Evolutionary conservation across 2,797 vertebrate species (phyloP).

Genomic region (Denticeps clupeoides): DNA sequence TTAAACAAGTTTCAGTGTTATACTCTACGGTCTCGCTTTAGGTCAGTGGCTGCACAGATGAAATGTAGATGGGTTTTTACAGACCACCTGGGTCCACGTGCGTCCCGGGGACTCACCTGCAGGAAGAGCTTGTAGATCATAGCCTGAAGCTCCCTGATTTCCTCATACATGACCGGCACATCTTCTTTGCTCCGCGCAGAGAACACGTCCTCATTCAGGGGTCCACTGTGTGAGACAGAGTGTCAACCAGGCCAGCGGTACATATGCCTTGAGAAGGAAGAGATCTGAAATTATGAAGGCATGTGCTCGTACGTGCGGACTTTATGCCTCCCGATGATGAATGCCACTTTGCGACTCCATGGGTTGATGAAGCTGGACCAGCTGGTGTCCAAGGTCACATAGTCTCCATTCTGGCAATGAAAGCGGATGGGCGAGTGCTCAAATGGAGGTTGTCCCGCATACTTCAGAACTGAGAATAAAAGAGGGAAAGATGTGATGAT

Average conservation of each 20-base stretch:
- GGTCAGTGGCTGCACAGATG: too few relatives aligned
- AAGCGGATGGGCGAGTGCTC: constrained; percentile 63
- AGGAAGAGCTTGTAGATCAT: constrained; percentile 84
- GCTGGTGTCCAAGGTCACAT: constrained; percentile 65
- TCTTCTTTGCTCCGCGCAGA: constrained; percentile 47
- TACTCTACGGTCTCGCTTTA: too few relatives aligned
- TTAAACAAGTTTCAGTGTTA: too few relatives aligned
- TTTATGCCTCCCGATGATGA: constrained; percentile 66
- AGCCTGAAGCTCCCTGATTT: constrained; percentile 75
- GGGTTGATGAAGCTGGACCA: constrained; percentile 69
- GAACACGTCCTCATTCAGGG: constrained; percentile 75
- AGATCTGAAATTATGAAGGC: background rate
- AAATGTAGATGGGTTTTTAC: too few relatives aligned
- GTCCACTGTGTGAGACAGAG: constrained; percentile 19
- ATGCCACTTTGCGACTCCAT: constrained; percentile 67
- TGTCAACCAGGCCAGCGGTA: too few relatives aligned
- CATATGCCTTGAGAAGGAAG: too few relatives aligned
- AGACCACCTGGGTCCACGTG: too few relatives aligned
- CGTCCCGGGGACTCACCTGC: constrained; percentile 54
- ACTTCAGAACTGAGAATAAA: constrained; percentile 50
- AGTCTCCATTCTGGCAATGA: constrained; percentile 58
- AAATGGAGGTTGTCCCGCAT: constrained; percentile 57
- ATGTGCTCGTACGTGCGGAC: constrained; percentile 59
- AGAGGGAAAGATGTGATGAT: background rate
- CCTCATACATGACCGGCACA: constrained; percentile 48